These are phyloP conservation scores for Egretta garzetta DNA, from an alignment of 2,113 vertebrate species.

Conservation along the genomic window DNA sequence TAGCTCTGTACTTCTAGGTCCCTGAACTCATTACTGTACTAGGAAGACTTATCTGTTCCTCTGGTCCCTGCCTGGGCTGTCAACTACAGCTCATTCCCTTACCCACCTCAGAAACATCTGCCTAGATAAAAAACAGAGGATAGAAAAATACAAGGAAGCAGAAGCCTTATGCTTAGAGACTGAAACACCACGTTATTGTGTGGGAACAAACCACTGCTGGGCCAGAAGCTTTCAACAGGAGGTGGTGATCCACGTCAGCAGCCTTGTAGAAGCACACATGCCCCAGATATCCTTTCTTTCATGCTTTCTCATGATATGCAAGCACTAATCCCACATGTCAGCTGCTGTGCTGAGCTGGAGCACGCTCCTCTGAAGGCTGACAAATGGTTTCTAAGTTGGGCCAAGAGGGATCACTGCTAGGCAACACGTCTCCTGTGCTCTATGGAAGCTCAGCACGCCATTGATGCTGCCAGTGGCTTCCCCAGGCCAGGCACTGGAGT, in stretches of 20 bases:
- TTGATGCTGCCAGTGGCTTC: background rate
- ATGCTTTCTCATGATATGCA: background rate
- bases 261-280: background rate
- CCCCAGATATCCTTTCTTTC: background rate
- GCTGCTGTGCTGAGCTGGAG: background rate
- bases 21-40: background rate
- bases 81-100: background rate
- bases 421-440: background rate
- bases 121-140: background rate
- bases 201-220: background rate
- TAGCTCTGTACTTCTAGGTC: background rate
- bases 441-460: accelerated
- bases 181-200: background rate
- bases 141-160: background rate
- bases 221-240: background rate
- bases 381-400: background rate
- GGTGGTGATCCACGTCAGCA: background rate
- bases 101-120: background rate
- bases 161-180: background rate
- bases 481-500: background rate
- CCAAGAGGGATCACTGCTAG: background rate
- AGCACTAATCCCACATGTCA: background rate
- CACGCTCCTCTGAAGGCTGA: background rate
- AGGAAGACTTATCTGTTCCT: background rate
- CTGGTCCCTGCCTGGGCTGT: background rate